phyloP scores from a whole-genome alignment of 2,113 vertebrate genomes.

The Salminus brasiliensis region DNA sequence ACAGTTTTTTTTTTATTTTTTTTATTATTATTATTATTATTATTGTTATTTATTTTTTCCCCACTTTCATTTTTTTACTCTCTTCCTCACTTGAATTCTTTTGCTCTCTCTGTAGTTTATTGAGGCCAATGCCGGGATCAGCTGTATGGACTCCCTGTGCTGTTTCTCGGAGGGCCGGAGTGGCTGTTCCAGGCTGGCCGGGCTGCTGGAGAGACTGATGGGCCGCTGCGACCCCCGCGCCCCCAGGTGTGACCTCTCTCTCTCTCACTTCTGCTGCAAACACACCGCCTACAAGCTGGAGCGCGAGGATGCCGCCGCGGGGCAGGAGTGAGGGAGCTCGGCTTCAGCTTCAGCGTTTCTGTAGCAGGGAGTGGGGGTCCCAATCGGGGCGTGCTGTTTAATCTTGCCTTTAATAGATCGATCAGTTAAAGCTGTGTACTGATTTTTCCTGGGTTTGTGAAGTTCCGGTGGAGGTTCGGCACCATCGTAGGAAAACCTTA shows the following conservation, averaged over 20 bases:
- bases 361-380: not conserved
- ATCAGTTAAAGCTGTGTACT: not conserved
- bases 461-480: not conserved
- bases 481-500: not conserved
- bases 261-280: slow-evolving; percentile 81
- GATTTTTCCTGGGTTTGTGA: not conserved
- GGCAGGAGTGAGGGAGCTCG: slow-evolving; percentile 60
- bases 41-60: not conserved
- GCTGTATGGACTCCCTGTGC: slow-evolving; percentile 97
- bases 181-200: slow-evolving; percentile 85
- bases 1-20: not conserved
- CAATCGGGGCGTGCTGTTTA: not conserved
- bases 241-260: slow-evolving; percentile 86
- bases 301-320: slow-evolving; percentile 70
- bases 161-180: slow-evolving; percentile 92
- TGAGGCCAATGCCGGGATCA: slow-evolving; percentile 85
- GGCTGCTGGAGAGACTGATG: slow-evolving; percentile 88
- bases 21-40: not conserved
- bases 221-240: slow-evolving; percentile 82
- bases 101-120: slow-evolving; percentile 74
- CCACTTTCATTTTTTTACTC: not conserved
- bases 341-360: not conserved
- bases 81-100: slow-evolving; percentile 54
- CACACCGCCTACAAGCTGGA: slow-evolving; percentile 79
- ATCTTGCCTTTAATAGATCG: not conserved